These are phyloP conservation scores for Forbesichthys agassizii DNA, from an alignment of 2,113 vertebrate species.

Conservation along the genomic window DNA sequence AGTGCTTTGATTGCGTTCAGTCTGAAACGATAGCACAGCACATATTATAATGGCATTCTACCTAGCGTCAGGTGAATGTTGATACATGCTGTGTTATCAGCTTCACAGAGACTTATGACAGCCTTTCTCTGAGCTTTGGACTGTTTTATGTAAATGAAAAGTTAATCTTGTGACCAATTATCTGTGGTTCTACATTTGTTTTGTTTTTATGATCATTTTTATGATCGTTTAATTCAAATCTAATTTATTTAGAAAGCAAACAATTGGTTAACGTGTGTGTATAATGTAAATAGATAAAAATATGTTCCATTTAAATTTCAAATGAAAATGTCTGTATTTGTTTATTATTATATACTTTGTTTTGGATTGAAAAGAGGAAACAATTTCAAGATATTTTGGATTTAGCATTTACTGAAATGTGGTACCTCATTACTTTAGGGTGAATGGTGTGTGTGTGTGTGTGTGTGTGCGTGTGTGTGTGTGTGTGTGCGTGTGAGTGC, in stretches of 20 bases:
- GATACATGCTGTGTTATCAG: constrained; percentile 67
- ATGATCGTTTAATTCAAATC: not conserved
- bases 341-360: too few species aligned
- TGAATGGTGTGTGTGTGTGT: too few species aligned
- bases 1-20: constrained; percentile 64
- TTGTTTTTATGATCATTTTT: constrained; percentile 16
- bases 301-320: too few species aligned
- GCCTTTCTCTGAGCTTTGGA: constrained; percentile 51
- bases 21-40: constrained; percentile 67
- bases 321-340: too few species aligned
- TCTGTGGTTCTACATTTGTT: constrained; percentile 21
- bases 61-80: constrained; percentile 66
- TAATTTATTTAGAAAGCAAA: not conserved
- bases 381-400: too few species aligned
- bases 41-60: constrained; percentile 67
- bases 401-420: too few species aligned
- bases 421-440: too few species aligned
- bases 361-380: too few species aligned
- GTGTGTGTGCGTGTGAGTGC: not conserved
- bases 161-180: constrained; percentile 58
- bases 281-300: too few species aligned
- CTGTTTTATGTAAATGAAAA: constrained; percentile 59
- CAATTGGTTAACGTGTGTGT: too few species aligned
- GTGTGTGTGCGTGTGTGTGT: too few species aligned
- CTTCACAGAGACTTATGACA: constrained; percentile 59